Evolutionary conservation across 2,888 invertebrate species (phyloP).

Genomic region (Cantharis rufa): DNA sequence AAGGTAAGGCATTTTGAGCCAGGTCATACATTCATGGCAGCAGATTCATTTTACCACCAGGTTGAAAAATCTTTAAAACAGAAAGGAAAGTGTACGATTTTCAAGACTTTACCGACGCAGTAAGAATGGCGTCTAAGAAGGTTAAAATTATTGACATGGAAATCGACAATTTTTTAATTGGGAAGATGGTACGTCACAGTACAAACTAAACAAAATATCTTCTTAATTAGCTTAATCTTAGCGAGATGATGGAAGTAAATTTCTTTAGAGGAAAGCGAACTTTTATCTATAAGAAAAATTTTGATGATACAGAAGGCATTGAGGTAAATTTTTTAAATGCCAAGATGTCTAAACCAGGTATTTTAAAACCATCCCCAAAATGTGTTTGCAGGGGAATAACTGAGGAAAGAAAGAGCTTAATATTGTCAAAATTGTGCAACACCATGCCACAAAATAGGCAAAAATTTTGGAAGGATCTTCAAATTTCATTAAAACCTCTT

Average conservation of each 20-base stretch:
- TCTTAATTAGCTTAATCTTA: neutral
- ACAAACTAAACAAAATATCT: neutral
- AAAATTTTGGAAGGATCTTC: constrained; percentile 2
- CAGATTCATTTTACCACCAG: neutral
- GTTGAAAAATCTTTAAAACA: neutral
- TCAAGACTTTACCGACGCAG: too few relatives aligned
- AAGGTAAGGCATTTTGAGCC: neutral
- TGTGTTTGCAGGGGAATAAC: neutral
- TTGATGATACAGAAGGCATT: neutral
- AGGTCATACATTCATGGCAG: neutral
- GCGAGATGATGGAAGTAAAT: neutral
- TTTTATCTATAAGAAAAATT: neutral
- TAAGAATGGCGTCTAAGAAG: too few relatives aligned
- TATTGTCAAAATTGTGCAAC: neutral
- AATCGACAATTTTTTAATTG: neutral
- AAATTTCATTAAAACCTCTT: neutral
- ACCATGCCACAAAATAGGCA: neutral
- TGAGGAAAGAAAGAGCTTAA: neutral
- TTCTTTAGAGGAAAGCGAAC: neutral
- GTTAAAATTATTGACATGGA: neutral
- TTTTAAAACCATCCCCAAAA: neutral
- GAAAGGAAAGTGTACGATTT: neutral
- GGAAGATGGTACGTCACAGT: constrained; percentile 3
- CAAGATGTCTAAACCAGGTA: neutral
- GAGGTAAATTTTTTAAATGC: neutral